Percentiles rank a stretch among this genome's conserved stretches.
These are phyloP conservation scores for Drosophila ogumai DNA, from an alignment of 1,140 invertebrate species.

Conservation along the genomic window DNA sequence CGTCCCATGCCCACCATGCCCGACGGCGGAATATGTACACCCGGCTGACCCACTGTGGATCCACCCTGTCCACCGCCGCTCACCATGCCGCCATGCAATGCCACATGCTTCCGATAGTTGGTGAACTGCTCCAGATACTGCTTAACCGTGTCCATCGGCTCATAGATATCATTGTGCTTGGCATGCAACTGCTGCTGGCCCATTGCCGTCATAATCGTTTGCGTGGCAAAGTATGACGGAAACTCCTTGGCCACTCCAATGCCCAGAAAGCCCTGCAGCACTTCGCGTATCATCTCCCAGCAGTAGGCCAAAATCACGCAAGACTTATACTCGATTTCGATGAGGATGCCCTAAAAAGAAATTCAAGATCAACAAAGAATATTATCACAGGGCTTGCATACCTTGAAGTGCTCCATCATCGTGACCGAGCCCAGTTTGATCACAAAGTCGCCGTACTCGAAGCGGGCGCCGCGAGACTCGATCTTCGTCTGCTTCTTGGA, in stretches of 20 bases:
- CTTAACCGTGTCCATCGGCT: slow-evolving; percentile 95
- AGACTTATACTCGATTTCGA: slow-evolving; percentile 97
- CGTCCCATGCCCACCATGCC: slow-evolving; percentile 38
- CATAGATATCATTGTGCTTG: slow-evolving; percentile 92
- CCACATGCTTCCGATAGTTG: slow-evolving; percentile 90
- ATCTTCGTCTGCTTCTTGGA: slow-evolving; percentile 95
- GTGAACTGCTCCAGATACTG: slow-evolving; percentile 98
- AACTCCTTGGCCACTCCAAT: slow-evolving; percentile 88
- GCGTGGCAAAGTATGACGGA: slow-evolving; percentile 88
- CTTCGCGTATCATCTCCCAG: slow-evolving; percentile 96
- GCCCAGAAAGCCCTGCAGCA: slow-evolving; percentile 96
- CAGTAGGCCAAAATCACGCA: slow-evolving; percentile 94
- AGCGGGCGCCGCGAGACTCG: slow-evolving; percentile 96
- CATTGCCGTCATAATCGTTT: slow-evolving; percentile 75
- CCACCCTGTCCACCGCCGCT: slow-evolving; percentile 4
- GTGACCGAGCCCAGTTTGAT: slow-evolving; percentile 97
- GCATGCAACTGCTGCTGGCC: slow-evolving; percentile 84
- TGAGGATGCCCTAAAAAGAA: slow-evolving; percentile 89
- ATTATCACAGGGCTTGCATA: not conserved
- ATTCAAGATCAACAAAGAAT: not conserved
- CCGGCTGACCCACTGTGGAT: slow-evolving; percentile 5
- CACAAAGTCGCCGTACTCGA: slow-evolving; percentile 97
- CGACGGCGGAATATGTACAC: slow-evolving; percentile 49
- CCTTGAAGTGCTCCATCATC: slow-evolving; percentile 96
- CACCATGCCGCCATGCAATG: slow-evolving; percentile 39